phyloP scores from a whole-genome alignment of 2,888 invertebrate species.

The Synergus gifuensis region DNA sequence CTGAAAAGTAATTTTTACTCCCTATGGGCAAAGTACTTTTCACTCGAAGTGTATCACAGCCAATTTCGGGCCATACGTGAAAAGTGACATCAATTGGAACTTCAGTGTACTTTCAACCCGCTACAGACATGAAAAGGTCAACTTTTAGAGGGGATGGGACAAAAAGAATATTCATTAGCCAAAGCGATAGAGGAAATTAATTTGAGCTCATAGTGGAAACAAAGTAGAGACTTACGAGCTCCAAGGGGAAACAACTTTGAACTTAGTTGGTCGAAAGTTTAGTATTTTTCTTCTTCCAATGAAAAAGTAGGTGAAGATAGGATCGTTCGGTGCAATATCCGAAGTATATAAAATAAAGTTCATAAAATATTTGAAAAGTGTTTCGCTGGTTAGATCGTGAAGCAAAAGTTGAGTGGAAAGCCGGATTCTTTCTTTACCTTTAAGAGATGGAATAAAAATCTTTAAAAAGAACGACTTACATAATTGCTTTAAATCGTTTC shows the following conservation, averaged over 20 bases:
- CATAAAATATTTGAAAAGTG: conserved; percentile 15
- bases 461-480: background rate
- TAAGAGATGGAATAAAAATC: background rate
- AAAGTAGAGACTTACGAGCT: background rate
- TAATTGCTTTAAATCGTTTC: background rate
- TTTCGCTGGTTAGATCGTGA: background rate
- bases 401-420: background rate
- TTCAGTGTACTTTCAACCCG: too few species aligned
- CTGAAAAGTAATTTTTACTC: too few species aligned
- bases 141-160: background rate
- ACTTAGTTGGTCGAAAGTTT: background rate
- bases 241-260: background rate
- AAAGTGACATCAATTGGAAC: too few species aligned
- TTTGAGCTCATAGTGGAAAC: background rate
- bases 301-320: background rate
- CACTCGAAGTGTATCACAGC: too few species aligned
- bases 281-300: background rate
- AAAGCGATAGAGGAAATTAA: conserved; percentile 3
- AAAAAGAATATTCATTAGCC: background rate
- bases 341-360: background rate
- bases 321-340: conserved; percentile 5
- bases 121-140: too few species aligned
- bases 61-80: too few species aligned
- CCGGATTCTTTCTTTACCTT: background rate
- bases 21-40: too few species aligned